Base-by-base conservation (phyloP, 1,140 invertebrate genomes). In the Dryas iulia region DNA sequence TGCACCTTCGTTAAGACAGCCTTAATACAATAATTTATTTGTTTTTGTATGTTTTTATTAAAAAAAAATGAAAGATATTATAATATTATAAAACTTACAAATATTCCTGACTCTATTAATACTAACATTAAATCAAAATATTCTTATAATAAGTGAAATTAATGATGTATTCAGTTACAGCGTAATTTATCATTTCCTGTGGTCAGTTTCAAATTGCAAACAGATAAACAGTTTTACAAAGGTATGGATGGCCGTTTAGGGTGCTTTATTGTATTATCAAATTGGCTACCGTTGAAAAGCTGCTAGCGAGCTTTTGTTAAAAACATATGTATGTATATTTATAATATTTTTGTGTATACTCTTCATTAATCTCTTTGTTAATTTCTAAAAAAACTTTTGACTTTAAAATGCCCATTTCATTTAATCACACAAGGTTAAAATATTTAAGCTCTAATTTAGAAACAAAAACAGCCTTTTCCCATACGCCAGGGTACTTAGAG, bases 131-230 rank as follows among this genome's bases (percentile, higher is more conserved):
- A 2, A 28, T 28, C 2, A n/a, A 39, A 39, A 39, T 39, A 39
- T 18, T 47, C 18, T 47, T 18, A 47, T 14, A n/a, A 35, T 35
- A 47, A 47, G 39, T 47, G 39, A 65, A 85, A 86, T 84, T 85
- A 83, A 76, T 65, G 75, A 73, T 71, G 76, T 83, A 87, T 89
- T 89, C 82, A 83, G 78, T 59, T 57, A 57, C 31, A 39, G 66
- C 67, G 79, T 83, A 69, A 81, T 86, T 77, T 73, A 86, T 85
- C 78, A 82, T 54, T 74, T 75, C 81, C 79, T 71, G 74, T 75
- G 79, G 82, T 81, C 79, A 83, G 64, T 70, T 61, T 69, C 66
- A 73, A 75, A 71, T 69, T 35, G 67, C 67, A 74, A 76, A 78
- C 65, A 69, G 68, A 73, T 74, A 72, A 76, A 79, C 66, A 85